Base-by-base conservation (phyloP, 2,797 vertebrate genomes). In the Poecile montanus region DNA sequence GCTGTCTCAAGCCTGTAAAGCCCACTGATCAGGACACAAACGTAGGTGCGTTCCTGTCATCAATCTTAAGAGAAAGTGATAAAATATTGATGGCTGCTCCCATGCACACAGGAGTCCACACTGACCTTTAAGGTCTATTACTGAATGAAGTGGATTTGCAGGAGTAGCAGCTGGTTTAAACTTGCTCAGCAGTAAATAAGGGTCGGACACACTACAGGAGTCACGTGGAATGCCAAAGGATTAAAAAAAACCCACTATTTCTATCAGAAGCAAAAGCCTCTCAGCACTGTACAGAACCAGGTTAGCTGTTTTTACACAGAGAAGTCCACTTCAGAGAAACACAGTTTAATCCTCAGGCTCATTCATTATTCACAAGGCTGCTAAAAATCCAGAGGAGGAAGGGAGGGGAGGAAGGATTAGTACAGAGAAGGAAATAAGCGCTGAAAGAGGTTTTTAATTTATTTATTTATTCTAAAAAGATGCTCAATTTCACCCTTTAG, bases 321-420 rank as follows among this genome's bases (percentile, higher is more conserved):
- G 86, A 34, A 93, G 66, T 73, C 70, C 74, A 88, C 92, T 72
- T 84, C 1, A 25, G 90, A 81, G 84, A 92, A 94, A 83, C 63
- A 63, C 42, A 66, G 76, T 25, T 91, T 91, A 94, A 94, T 95
- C 89, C 88, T 86, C 80, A 47, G 54, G 66, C 78, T 94, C 89
- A 91, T 95, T 95, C 95, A 91, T 96, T 95, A 97, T 96, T 97
- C 92, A 94, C 85, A 71, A 89, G 86, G 62, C 74, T 90, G 92
- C 58, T 95, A 84, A 66, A 91, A 93, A 78, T 88, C 85, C 77
- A 70, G 57, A 88, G 71, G 48, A 93, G 57, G 42, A 88, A 80
- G 18, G 40, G 71, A 94, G 11, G 27, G 82, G 78, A 74, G n/a
- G 44, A 45, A 93, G 14, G 76, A 94, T 96, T 95, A 96, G 73